phyloP scores from a whole-genome alignment of 2,797 vertebrate genomes.

The Amniataba percoides region DNA sequence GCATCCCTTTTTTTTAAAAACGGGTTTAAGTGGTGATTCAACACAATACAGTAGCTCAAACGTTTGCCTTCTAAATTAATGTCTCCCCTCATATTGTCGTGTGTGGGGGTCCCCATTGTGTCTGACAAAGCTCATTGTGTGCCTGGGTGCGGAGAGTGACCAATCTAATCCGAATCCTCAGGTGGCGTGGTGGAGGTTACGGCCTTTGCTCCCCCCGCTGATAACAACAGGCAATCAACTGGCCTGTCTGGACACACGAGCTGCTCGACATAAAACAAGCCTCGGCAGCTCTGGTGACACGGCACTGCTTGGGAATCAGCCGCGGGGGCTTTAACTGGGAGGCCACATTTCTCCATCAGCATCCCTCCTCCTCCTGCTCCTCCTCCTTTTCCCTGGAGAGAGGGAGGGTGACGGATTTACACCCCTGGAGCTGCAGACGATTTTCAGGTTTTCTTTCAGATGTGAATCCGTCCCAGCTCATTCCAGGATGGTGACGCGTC shows the following conservation, averaged over 20 bases:
- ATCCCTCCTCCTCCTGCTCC: constrained; percentile 25
- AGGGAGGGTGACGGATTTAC: constrained; percentile 42
- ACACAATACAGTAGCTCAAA: constrained; percentile 46
- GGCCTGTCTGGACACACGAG: constrained; percentile 79
- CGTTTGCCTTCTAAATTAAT: constrained; percentile 56
- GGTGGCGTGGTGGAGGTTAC: constrained; percentile 74
- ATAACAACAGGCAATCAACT: constrained; percentile 83
- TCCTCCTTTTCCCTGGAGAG: constrained; percentile 3
- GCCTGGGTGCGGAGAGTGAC: constrained; percentile 47
- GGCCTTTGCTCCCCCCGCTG: constrained; percentile 69
- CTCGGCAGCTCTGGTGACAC: constrained; percentile 67
- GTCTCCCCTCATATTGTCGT: constrained; percentile 27
- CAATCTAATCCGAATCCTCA: constrained; percentile 72
- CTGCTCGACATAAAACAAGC: constrained; percentile 69
- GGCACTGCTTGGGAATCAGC: constrained; percentile 67
- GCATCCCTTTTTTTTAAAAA: constrained; percentile 1
- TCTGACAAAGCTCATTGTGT: constrained; percentile 60
- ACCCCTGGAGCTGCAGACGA: constrained; percentile 12
- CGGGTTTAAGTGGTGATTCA: constrained; percentile 28
- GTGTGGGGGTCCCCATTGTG: constrained; percentile 46
- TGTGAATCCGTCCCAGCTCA: constrained; percentile 33
- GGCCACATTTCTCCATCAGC: constrained; percentile 37
- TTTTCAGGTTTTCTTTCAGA: constrained; percentile 41
- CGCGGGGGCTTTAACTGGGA: constrained; percentile 54
- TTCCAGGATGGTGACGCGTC: constrained; percentile 53